These are phyloP conservation scores for Axea sp. DNA, from an alignment of 2,888 invertebrate species.

Conservation along the genomic window DNA sequence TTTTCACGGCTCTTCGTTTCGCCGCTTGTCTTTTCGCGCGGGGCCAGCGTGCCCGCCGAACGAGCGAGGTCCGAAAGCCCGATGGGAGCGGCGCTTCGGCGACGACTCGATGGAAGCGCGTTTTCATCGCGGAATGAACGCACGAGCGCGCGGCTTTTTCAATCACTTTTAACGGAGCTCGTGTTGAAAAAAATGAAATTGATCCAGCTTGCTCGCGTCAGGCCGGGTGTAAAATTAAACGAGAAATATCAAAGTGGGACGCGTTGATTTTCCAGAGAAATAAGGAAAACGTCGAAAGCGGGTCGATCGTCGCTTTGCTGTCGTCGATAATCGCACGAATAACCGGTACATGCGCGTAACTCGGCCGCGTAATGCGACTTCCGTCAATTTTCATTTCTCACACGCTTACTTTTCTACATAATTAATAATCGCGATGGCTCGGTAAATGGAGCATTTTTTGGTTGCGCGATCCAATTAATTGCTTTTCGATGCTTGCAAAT, in stretches of 20 bases:
- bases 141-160: too few species aligned
- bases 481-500: too few species aligned
- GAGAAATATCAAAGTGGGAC: conserved; percentile 37
- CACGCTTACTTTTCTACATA: conserved; percentile 28
- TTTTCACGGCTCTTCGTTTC: too few species aligned
- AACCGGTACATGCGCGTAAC: conserved; percentile 60
- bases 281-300: conserved; percentile 53
- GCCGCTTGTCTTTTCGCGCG: too few species aligned
- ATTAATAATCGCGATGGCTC: conserved; percentile 24
- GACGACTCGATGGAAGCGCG: too few species aligned
- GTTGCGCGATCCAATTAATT: conserved; percentile 1
- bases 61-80: too few species aligned
- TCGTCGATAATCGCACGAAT: conserved; percentile 54
- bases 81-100: too few species aligned
- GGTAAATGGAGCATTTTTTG: conserved; percentile 10
- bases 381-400: conserved; percentile 64
- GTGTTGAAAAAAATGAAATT: conserved; percentile 26
- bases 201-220: conserved; percentile 3
- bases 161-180: too few species aligned
- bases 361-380: conserved; percentile 61
- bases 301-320: conserved; percentile 46
- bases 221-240: conserved; percentile 12
- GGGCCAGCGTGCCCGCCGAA: too few species aligned
- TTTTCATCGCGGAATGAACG: too few species aligned
- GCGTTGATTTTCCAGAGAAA: conserved; percentile 45